phyloP scores from a whole-genome alignment of 1,140 invertebrate genomes.

The Penaeus vannamei region DNA sequence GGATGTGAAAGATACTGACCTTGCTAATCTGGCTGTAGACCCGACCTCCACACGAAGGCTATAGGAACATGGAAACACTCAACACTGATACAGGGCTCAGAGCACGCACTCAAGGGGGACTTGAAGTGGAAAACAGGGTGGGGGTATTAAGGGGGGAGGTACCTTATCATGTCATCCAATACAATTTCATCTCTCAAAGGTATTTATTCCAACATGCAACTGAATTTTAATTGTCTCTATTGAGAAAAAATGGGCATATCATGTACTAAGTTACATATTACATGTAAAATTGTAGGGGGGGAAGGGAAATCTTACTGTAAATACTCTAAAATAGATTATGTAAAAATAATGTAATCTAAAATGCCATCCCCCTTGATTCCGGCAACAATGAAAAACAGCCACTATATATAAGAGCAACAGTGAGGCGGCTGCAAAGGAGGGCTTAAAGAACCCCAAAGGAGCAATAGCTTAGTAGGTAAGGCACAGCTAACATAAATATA shows the following conservation, averaged over 20 bases:
- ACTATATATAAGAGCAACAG: constrained; percentile 44
- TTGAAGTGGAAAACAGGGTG: constrained; percentile 3
- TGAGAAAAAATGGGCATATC: background rate
- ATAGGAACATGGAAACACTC: constrained; percentile 63
- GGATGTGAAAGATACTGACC: constrained; percentile 49
- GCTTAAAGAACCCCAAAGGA: constrained; percentile 38
- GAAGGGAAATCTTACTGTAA: constrained; percentile 12
- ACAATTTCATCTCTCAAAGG: constrained; percentile 25
- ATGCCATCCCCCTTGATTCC: constrained; percentile 56
- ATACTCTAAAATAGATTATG: constrained; percentile 25
- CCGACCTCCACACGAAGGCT: constrained; percentile 63
- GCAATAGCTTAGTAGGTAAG: constrained; percentile 45
- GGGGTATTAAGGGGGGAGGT: background rate
- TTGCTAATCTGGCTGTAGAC: constrained; percentile 63
- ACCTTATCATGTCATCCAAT: constrained; percentile 4
- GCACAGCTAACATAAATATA: constrained; percentile 55
- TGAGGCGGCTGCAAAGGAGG: constrained; percentile 38
- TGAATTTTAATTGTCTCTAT: background rate
- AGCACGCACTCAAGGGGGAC: constrained; percentile 62
- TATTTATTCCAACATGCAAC: constrained; percentile 16
- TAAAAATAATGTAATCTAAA: constrained; percentile 38
- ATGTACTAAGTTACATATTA: no score
- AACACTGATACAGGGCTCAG: constrained; percentile 59
- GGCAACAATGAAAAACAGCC: constrained; percentile 23
- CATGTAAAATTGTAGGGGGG: constrained; percentile 12